phyloP scores from a whole-genome alignment of 2,888 invertebrate genomes.

The Druceiella hillmani region DNA sequence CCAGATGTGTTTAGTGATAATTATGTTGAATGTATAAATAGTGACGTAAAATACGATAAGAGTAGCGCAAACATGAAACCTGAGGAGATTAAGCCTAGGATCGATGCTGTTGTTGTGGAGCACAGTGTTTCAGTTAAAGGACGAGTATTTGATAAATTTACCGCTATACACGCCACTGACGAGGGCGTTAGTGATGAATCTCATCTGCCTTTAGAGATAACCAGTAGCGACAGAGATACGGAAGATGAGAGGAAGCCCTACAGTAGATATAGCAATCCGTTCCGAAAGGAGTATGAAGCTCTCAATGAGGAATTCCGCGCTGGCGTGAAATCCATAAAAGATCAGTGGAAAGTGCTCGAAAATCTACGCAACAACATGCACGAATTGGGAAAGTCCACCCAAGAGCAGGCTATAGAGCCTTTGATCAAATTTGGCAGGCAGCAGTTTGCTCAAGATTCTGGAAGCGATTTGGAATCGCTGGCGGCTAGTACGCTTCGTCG shows the following conservation, averaged over 20 bases:
- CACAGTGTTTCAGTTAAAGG: too few species aligned
- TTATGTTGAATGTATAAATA: too few species aligned
- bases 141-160: too few species aligned
- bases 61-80: too few species aligned
- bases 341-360: conserved; percentile 17
- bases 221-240: conserved; percentile 49
- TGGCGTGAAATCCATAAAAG: conserved; percentile 19
- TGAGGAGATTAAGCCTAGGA: too few species aligned
- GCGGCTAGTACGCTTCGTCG: conserved; percentile 60
- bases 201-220: conserved; percentile 37
- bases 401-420: conserved; percentile 25
- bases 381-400: conserved; percentile 19
- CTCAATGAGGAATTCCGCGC: conserved; percentile 25
- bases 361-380: too few species aligned
- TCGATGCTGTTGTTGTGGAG: too few species aligned
- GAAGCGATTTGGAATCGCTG: conserved; percentile 54
- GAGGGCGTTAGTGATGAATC: conserved; percentile 38
- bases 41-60: too few species aligned
- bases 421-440: conserved; percentile 30
- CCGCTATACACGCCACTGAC: conserved; percentile 29
- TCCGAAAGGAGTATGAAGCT: background rate
- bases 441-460: conserved; percentile 45
- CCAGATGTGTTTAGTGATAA: too few species aligned
- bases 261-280: background rate
- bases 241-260: conserved; percentile 36